Evolutionary conservation across 2,797 vertebrate species (phyloP).

Genomic region (Harpagifer antarcticus): DNA sequence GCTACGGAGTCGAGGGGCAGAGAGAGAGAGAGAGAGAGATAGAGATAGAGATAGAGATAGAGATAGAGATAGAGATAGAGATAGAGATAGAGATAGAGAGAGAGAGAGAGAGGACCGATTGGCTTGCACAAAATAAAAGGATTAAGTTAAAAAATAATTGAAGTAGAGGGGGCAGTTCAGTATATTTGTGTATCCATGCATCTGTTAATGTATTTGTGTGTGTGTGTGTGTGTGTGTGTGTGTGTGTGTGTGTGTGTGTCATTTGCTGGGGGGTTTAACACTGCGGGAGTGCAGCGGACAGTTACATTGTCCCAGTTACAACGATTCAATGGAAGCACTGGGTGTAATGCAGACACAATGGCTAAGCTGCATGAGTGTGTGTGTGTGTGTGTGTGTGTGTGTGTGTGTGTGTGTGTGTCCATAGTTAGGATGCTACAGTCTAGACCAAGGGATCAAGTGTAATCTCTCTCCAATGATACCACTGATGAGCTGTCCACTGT

Average conservation of each 20-base stretch:
- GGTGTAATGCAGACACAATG: slow-evolving; percentile 62
- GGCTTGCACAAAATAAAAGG: slow-evolving; percentile 48
- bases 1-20: slow-evolving; percentile 29
- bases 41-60: slow-evolving; percentile 12
- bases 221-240: slow-evolving; percentile 4
- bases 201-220: slow-evolving; percentile 37
- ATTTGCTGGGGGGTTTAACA: slow-evolving; percentile 16
- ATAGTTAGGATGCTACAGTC: slow-evolving; percentile 70
- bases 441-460: slow-evolving; percentile 79
- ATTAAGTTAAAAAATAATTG: slow-evolving; percentile 79
- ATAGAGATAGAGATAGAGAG: slow-evolving; percentile 13
- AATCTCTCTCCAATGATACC: slow-evolving; percentile 77
- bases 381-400: slow-evolving; percentile 21
- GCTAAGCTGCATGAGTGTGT: slow-evolving; percentile 43
- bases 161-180: slow-evolving; percentile 55
- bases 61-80: slow-evolving; percentile 17
- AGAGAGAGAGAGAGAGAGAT: slow-evolving; percentile 11
- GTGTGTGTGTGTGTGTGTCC: slow-evolving; percentile 39
- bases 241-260: neutral
- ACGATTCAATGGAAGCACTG: slow-evolving; percentile 57
- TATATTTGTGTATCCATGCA: slow-evolving; percentile 29
- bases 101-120: slow-evolving; percentile 23
- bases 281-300: slow-evolving; percentile 48
- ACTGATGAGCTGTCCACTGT: slow-evolving; percentile 64
- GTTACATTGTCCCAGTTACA: slow-evolving; percentile 73